Conservation (phyloP, 2,113 vertebrate genomes). For the Neodontobutis hainanensis region DNA sequence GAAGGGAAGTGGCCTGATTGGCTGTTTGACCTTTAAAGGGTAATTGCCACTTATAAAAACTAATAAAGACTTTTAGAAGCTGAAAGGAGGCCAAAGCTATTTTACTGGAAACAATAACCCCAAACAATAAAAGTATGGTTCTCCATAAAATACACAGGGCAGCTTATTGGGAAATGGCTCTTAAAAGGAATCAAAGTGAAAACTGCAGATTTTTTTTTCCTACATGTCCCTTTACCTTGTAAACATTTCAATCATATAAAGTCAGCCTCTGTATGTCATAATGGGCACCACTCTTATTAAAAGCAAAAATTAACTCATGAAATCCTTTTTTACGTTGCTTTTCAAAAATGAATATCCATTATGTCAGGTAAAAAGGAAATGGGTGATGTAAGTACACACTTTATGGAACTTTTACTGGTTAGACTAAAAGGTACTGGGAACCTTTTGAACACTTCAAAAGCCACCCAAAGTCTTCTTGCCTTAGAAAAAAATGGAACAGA, state of each 20-base stretch:
- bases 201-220: slow-evolving; percentile 37
- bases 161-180: slow-evolving; percentile 54
- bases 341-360: slow-evolving; percentile 37
- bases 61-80: slow-evolving; percentile 65
- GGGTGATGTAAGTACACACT: slow-evolving; percentile 49
- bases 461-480: slow-evolving; percentile 35
- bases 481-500: slow-evolving; percentile 56
- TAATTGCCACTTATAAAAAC: slow-evolving; percentile 79
- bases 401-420: slow-evolving; percentile 61
- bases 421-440: slow-evolving; percentile 63
- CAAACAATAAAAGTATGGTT: slow-evolving; percentile 72
- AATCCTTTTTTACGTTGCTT: slow-evolving; percentile 4
- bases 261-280: slow-evolving; percentile 33
- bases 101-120: slow-evolving; percentile 72
- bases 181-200: slow-evolving; percentile 60
- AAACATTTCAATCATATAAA: slow-evolving; percentile 68
- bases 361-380: slow-evolving; percentile 48
- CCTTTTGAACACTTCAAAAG: slow-evolving; percentile 64
- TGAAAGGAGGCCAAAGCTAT: slow-evolving; percentile 58
- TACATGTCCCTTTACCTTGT: slow-evolving; percentile 36
- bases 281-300: slow-evolving; percentile 50
- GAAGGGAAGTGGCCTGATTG: slow-evolving; percentile 70
- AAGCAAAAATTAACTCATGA: slow-evolving; percentile 39
- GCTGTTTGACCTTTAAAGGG: slow-evolving; percentile 80
- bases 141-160: slow-evolving; percentile 63